Evolutionary conservation across 2,888 invertebrate genomes (phyloP), one percentile per base, ranked within the genome.

Genomic region (Thyatira batis): DNA sequence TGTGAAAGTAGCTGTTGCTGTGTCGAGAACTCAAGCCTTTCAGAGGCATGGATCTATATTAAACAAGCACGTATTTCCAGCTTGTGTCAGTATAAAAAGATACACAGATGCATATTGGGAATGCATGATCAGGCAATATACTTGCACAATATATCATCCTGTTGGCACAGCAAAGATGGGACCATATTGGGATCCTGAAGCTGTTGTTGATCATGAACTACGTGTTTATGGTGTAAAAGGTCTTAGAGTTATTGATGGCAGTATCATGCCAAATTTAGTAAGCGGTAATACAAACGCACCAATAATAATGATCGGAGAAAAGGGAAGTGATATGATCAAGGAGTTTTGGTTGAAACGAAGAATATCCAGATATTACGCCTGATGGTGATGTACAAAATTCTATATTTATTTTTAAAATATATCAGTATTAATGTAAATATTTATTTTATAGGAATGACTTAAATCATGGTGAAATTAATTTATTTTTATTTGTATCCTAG

Each of bases 101-200:
- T 96, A 94, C 73, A 94, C 95, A 0, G 97, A 97, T 76, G 87
- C 93, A 1, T 97, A 95, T 75, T 97, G 96, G 95, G 97, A 97
- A 75, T 98, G 97, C 70, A 96, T 97, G 96, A 96, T 97, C 20
- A 87, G 96, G 9, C 94, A 96, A 43, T 97, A 97, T 63, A 95
- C 96, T 0, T 95, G 94, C 5, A 97, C 97, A 0, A 96, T 97
- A 50, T 97, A 97, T 73, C 97, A 97, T 87, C 97, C 97, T 0
- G 95, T 96, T 0, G 97, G 97, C 0, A 97, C 97, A 0, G 96
- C 95, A 45, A 97, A 97, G 78, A 97, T 97, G 97, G 97, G 97
- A 0, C 97, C 97, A 0, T 95, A 95, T 67, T 96, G 96, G 95
- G 97, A 97, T 73, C 93, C 94, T 11, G 95, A 95, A 5, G 97